Conservation (phyloP, 2,888 invertebrate genomes). For the Cerastis leucographa region DNA sequence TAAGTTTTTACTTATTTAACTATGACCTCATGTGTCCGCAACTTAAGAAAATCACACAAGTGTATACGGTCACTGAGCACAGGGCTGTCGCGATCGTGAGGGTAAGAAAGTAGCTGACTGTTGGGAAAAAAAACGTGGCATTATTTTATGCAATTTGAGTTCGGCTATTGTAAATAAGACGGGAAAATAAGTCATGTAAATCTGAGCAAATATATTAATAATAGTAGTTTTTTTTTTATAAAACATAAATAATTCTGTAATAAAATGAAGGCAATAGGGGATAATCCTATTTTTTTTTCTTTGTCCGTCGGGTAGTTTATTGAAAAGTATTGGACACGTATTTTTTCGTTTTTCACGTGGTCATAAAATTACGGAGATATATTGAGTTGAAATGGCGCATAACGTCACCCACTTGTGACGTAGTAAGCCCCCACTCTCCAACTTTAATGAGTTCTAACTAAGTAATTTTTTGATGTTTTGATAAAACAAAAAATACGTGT, state of each 20-base stretch:
- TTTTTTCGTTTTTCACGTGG: no score
- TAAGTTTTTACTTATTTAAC: conserved; percentile 89
- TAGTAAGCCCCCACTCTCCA: no score
- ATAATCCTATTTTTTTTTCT: no score
- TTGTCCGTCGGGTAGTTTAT: no score
- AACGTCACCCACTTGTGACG: no score
- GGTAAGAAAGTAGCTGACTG: background rate
- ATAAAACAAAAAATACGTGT: no score
- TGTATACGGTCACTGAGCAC: conserved; percentile 78
- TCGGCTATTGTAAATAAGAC: background rate
- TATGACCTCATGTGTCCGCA: conserved; percentile 90
- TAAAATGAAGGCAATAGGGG: background rate
- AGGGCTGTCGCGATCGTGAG: conserved; percentile 76
- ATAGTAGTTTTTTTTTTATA: background rate
- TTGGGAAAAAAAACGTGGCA: background rate
- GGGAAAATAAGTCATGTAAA: background rate
- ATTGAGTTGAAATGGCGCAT: no score
- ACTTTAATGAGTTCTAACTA: no score
- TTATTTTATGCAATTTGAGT: background rate
- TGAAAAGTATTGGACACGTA: no score
- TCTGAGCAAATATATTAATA: background rate
- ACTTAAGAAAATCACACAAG: conserved; percentile 90
- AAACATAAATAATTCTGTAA: background rate
- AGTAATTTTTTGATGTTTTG: no score
- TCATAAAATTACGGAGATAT: no score